phyloP scores from a whole-genome alignment of 2,113 vertebrate genomes.

The Oncorhynchus nerka region DNA sequence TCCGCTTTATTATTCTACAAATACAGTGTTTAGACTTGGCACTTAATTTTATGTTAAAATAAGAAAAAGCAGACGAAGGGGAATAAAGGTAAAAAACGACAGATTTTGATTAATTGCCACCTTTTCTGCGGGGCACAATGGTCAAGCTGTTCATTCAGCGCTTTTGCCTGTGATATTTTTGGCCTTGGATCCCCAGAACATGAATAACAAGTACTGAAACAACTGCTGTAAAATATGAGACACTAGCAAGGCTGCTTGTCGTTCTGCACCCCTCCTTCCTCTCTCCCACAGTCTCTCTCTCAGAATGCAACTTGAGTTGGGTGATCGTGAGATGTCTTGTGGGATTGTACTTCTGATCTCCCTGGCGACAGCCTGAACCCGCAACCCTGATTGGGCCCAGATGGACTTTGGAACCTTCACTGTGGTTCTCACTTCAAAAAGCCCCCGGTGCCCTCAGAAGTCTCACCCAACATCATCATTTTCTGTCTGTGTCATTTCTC shows the following conservation, averaged over 20 bases:
- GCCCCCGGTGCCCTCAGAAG: not conserved
- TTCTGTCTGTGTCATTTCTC: no score
- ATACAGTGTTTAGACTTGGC: not conserved
- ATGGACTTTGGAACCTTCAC: slow-evolving; percentile 23
- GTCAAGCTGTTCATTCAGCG: slow-evolving; percentile 38
- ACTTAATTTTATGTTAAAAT: no score
- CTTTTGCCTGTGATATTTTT: slow-evolving; percentile 30
- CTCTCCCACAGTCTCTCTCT: slow-evolving; percentile 5
- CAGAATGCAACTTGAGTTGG: slow-evolving; percentile 33
- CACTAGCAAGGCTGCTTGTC: not conserved
- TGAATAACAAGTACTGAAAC: not conserved
- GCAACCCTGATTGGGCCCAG: slow-evolving; percentile 36
- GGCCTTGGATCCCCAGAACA: slow-evolving; percentile 15
- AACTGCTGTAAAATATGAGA: not conserved
- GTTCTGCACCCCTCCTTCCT: slow-evolving; percentile 3
- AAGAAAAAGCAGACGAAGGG: not conserved
- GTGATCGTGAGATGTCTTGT: slow-evolving; percentile 24
- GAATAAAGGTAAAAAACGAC: not conserved
- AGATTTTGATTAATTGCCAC: slow-evolving; percentile 46
- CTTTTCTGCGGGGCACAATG: slow-evolving; percentile 32
- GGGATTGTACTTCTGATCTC: slow-evolving; percentile 27
- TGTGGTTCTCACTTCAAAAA: slow-evolving; percentile 36
- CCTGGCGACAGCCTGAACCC: slow-evolving; percentile 25
- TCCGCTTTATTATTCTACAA: not conserved
- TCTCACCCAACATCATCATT: not conserved